Conservation (phyloP, 2,888 invertebrate genomes). For the Heliconius charithonia region DNA sequence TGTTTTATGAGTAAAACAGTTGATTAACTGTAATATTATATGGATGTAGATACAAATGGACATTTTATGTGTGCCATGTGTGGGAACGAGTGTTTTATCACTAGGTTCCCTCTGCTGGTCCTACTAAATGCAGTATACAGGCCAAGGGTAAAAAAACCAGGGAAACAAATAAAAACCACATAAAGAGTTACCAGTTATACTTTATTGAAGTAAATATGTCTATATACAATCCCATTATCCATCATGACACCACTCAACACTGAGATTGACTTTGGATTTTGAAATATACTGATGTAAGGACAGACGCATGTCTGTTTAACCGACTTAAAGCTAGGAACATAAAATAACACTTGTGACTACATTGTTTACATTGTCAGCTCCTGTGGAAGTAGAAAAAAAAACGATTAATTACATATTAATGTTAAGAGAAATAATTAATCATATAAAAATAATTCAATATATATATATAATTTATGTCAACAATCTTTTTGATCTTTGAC, state of each 20-base stretch:
- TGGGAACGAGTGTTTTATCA: too few relatives aligned
- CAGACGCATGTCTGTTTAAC: constrained; percentile 42
- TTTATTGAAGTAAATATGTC: constrained; percentile 64
- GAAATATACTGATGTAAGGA: constrained; percentile 46
- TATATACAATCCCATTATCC: constrained; percentile 66
- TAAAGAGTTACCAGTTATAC: constrained; percentile 38
- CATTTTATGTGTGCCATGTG: too few relatives aligned
- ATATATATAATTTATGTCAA: too few relatives aligned
- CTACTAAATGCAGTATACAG: too few relatives aligned
- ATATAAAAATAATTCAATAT: too few relatives aligned
- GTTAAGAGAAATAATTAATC: too few relatives aligned
- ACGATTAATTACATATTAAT: not conserved
- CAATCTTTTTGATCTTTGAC: too few relatives aligned
- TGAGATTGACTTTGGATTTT: constrained; percentile 51
- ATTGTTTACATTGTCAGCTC: constrained; percentile 84
- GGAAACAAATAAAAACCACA: constrained; percentile 5
- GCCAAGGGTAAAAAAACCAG: not conserved
- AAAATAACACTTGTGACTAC: constrained; percentile 60
- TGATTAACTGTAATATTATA: too few relatives aligned
- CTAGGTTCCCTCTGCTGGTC: too few relatives aligned
- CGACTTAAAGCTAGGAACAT: constrained; percentile 68
- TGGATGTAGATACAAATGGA: too few relatives aligned
- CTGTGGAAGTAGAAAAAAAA: constrained; percentile 59
- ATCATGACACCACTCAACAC: constrained; percentile 36
- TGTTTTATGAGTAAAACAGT: too few relatives aligned